Evolutionary conservation across 2,113 vertebrate species (phyloP), one percentile per base, ranked within the genome.

Genomic region (Pelecanus crispus): DNA sequence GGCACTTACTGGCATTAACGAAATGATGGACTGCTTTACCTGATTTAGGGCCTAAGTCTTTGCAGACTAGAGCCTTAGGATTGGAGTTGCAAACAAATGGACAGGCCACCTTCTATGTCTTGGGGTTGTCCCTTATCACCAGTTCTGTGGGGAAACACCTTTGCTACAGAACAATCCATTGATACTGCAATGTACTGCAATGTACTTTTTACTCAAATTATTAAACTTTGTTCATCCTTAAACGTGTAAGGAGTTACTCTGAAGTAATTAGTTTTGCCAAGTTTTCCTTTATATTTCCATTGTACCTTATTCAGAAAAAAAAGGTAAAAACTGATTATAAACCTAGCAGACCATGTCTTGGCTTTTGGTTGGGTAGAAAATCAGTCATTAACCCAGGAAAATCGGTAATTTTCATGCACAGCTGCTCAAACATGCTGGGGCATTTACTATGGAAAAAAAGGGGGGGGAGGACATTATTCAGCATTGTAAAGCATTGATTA

Each of bases 401-500:
- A 94, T 97, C 84, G 83, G 66, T 90, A 65, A 92, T 96, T 97
- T 97, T 86, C 70, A 44, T 81, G 42, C 80, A 84, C 89, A 93
- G 85, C 96, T 95, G 61, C 58, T 94, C 74, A 94, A 92, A 95
- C 26, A 73, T 79, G 47, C 58, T 55, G 61, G n/a, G 67, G 74
- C 91, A 90, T 94, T 70, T 73, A 93, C 77, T 49, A 67, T 22
- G 81, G 31, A 24, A 83, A 92, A 94, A 79, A 67, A 61, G 10
- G 1, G 8, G 20, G 29, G 17, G 55, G 15, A 90, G 72, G 87
- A 81, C 73, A 92, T 88, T 95, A 94, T 82, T 82, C 94, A 91
- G 77, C 88, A 82, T 86, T 95, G 86, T 96, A 97, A 98, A 98
- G 92, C 96, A 97, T 96, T 98, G 95, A 94, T 97, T 97, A 95